A percentile compares a stretch with the other conserved stretches of the same genome.
phyloP scores from a whole-genome alignment of 1,140 invertebrate species.

The Cydia amplana region DNA sequence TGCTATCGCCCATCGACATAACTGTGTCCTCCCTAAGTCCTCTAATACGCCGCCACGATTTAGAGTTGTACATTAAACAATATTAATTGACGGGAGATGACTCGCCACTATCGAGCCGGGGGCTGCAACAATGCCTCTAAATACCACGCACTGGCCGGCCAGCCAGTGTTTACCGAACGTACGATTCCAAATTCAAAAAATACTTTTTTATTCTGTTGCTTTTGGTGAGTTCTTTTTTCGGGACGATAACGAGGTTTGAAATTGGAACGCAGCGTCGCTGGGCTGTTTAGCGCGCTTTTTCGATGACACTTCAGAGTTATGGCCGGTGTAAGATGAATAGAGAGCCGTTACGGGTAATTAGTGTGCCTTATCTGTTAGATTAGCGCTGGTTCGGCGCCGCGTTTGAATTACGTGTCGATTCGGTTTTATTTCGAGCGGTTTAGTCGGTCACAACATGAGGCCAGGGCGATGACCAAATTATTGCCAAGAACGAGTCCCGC shows the following conservation, averaged over 20 bases:
- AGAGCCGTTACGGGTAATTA: slow-evolving; percentile 50
- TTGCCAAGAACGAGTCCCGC: slow-evolving; percentile 63
- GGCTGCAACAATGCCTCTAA: slow-evolving; percentile 43
- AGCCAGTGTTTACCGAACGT: slow-evolving; percentile 36
- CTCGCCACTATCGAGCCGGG: slow-evolving; percentile 58
- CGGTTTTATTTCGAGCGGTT: slow-evolving; percentile 41
- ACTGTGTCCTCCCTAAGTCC: slow-evolving; percentile 58
- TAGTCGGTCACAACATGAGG: slow-evolving; percentile 42
- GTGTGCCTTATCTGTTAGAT: slow-evolving; percentile 53
- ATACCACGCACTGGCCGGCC: slow-evolving; percentile 40
- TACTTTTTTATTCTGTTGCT: slow-evolving; percentile 43
- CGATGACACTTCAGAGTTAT: slow-evolving; percentile 55
- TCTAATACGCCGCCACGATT: slow-evolving; percentile 66
- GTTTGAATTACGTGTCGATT: slow-evolving; percentile 37
- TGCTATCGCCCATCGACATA: slow-evolving; percentile 65
- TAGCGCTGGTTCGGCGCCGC: slow-evolving; percentile 41
- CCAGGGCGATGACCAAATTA: slow-evolving; percentile 71
- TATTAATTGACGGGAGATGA: slow-evolving; percentile 73
- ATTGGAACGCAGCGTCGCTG: slow-evolving; percentile 63
- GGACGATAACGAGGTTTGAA: slow-evolving; percentile 70
- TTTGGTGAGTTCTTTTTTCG: slow-evolving; percentile 48
- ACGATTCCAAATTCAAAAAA: slow-evolving; percentile 45
- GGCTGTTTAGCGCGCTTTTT: slow-evolving; percentile 59
- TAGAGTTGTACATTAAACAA: slow-evolving; percentile 68
- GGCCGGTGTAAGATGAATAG: slow-evolving; percentile 50